phyloP scores from a whole-genome alignment of 2,888 invertebrate species.

The Tenthredo scrophulariae region DNA sequence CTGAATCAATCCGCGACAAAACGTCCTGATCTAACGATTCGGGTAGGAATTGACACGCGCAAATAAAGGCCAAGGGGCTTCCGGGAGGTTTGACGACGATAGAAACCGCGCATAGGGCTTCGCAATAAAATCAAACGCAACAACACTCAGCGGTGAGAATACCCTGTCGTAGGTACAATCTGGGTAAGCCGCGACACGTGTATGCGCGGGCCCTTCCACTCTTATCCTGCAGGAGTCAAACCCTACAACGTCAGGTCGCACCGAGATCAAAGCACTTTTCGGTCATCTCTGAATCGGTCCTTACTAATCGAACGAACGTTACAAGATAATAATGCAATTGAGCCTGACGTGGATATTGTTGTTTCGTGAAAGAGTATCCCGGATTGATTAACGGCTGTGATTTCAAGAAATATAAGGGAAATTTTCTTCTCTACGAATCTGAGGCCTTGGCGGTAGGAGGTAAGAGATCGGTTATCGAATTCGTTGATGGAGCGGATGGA shows the following conservation, averaged over 20 bases:
- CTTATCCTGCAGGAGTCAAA: conserved; percentile 57
- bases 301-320: conserved; percentile 37
- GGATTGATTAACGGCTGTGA: neutral
- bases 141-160: conserved; percentile 50
- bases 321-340: conserved; percentile 41
- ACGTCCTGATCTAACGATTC: conserved; percentile 25
- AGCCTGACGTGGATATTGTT: neutral
- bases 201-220: conserved; percentile 57
- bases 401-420: neutral
- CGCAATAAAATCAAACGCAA: conserved; percentile 53
- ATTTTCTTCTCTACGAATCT: neutral
- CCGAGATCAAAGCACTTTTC: conserved; percentile 70
- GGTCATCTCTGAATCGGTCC: conserved; percentile 68
- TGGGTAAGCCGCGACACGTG: conserved; percentile 64
- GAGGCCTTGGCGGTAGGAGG: neutral
- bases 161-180: conserved; percentile 51
- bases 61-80: conserved; percentile 42
- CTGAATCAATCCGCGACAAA: neutral
- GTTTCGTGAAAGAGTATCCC: neutral
- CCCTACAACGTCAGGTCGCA: conserved; percentile 58
- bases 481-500: neutral
- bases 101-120: conserved; percentile 39
- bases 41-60: conserved; percentile 10
- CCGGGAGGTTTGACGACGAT: conserved; percentile 26
- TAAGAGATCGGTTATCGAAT: neutral